Evolutionary conservation across 2,888 invertebrate genomes (phyloP).

Genomic region (Perizoma affinitatum): DNA sequence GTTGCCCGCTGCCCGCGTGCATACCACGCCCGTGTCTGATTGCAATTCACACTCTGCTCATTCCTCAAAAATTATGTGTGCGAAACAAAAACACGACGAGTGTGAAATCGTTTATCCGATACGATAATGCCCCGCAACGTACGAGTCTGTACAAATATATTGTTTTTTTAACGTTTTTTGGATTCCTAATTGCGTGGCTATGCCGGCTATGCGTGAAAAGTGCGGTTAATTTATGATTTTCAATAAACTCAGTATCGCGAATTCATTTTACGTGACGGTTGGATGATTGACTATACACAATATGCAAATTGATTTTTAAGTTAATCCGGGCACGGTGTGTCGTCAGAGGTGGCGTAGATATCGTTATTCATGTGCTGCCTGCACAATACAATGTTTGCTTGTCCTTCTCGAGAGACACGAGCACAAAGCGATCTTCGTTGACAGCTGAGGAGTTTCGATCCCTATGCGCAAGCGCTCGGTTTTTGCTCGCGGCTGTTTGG

Average conservation of each 20-base stretch:
- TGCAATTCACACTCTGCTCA: constrained; percentile 68
- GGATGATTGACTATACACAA: constrained; percentile 47
- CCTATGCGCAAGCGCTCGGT: constrained; percentile 35
- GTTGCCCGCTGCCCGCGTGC: constrained; percentile 50
- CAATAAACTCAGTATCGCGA: constrained; percentile 38
- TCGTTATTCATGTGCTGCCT: constrained; percentile 74
- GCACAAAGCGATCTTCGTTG: constrained; percentile 64
- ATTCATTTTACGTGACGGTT: constrained; percentile 42
- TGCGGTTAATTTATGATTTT: constrained; percentile 46
- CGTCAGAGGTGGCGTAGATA: constrained; percentile 60
- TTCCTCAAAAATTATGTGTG: constrained; percentile 69
- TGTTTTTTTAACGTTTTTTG: constrained; percentile 36
- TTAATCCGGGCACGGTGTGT: constrained; percentile 67
- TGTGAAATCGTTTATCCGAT: constrained; percentile 66
- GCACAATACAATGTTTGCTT: constrained; percentile 78
- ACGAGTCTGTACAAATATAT: constrained; percentile 45
- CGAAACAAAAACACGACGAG: constrained; percentile 63
- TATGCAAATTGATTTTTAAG: constrained; percentile 71
- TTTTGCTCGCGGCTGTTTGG: constrained; percentile 25
- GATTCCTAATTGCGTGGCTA: constrained; percentile 6
- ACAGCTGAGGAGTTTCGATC: constrained; percentile 63
- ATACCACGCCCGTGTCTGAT: constrained; percentile 60
- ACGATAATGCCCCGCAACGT: constrained; percentile 49
- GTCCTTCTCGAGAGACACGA: constrained; percentile 63
- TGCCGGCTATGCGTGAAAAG: constrained; percentile 33